Evolutionary conservation across 2,888 invertebrate genomes (phyloP).

Genomic region (Thyatira batis): DNA sequence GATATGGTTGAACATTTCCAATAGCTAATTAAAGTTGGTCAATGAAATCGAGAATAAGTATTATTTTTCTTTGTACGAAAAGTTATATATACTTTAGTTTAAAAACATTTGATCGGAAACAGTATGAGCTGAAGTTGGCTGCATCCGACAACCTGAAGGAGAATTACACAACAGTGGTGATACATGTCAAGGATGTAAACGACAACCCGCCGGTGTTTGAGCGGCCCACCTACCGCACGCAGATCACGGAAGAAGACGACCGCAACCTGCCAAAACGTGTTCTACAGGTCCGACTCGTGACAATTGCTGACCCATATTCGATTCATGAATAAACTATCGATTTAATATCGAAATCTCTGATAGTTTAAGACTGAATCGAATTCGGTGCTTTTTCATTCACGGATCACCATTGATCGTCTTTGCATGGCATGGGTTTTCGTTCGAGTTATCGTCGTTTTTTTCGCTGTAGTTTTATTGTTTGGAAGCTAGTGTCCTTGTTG

Average conservation of each 20-base stretch:
- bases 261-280: conserved; percentile 96
- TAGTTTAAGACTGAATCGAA: conserved; percentile 55
- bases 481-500: conserved; percentile 62
- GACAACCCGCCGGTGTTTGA: conserved; percentile 99
- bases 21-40: background rate
- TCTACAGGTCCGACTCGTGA: conserved; percentile 87
- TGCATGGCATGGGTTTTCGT: conserved; percentile 76
- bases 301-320: conserved; percentile 82
- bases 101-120: conserved; percentile 45
- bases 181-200: conserved; percentile 98
- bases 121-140: conserved; percentile 97
- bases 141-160: conserved; percentile 98
- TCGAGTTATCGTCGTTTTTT: conserved; percentile 50
- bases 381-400: conserved; percentile 37
- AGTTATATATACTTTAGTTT: conserved; percentile 1
- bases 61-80: background rate
- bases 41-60: background rate
- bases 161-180: conserved; percentile 97
- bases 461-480: conserved; percentile 52
- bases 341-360: conserved; percentile 18
- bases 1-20: background rate
- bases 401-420: conserved; percentile 44
- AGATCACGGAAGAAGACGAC: conserved; percentile 98
- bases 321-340: conserved; percentile 46
- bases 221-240: conserved; percentile 95